Evolutionary conservation across 2,888 invertebrate species (phyloP).

Genomic region (Anoplius nigerrimus): DNA sequence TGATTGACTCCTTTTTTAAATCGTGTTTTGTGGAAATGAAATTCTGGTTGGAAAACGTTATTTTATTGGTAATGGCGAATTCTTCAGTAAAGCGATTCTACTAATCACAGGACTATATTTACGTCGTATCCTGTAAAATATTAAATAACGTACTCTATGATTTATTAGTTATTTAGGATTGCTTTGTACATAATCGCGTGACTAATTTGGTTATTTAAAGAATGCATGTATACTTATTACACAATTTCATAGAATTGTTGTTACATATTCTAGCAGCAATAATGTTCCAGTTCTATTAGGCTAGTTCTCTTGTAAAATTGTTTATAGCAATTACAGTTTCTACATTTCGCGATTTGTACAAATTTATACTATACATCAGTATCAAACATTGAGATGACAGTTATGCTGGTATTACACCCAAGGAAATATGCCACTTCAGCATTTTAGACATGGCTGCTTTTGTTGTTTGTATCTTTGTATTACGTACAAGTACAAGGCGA

Average conservation of each 20-base stretch:
- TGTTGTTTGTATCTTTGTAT: constrained; percentile 1
- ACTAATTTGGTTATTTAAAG: constrained; percentile 6
- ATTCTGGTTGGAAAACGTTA: too few species aligned
- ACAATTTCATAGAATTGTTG: constrained; percentile 22
- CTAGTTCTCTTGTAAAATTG: constrained; percentile 7
- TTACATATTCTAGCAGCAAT: constrained; percentile 14
- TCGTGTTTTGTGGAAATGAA: too few species aligned
- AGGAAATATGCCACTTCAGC: constrained; percentile 9
- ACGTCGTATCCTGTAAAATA: constrained; percentile 22
- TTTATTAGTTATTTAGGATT: constrained; percentile 21
- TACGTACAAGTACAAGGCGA: constrained; percentile 7
- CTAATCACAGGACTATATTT: constrained; percentile 6
- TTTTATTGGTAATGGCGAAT: too few species aligned
- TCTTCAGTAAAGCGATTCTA: not conserved
- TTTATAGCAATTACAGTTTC: constrained; percentile 6
- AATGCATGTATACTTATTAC: constrained; percentile 24
- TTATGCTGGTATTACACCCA: constrained; percentile 14
- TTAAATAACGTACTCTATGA: constrained; percentile 16
- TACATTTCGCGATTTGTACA: constrained; percentile 30
- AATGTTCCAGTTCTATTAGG: not conserved
- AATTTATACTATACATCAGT: constrained; percentile 28
- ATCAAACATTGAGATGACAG: constrained; percentile 23
- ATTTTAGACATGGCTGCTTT: constrained; percentile 4
- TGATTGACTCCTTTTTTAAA: too few species aligned
- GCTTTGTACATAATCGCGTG: constrained; percentile 37